phyloP scores from a whole-genome alignment of 2,113 vertebrate species.

The Chaetodon auriga region DNA sequence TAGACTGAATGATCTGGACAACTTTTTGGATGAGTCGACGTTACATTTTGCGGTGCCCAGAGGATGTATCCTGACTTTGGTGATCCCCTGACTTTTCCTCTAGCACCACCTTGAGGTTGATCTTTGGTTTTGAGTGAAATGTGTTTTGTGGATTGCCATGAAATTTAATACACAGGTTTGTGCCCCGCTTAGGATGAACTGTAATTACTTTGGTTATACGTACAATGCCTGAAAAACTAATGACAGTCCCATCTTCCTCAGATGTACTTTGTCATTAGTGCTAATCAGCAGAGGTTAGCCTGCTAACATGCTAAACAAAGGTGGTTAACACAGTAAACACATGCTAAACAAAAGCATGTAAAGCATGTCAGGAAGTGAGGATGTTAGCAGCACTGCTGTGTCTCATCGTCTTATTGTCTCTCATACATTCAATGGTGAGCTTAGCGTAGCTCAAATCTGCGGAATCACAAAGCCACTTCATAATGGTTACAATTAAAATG shows the following conservation, averaged over 20 bases:
- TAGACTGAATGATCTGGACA: not conserved
- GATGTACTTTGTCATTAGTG: not conserved
- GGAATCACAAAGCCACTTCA: not conserved
- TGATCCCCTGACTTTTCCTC: not conserved
- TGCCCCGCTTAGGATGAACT: no score
- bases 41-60: not conserved
- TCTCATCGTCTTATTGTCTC: not conserved
- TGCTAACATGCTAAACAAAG: not conserved
- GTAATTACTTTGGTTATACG: no score
- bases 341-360: not conserved
- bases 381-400: not conserved
- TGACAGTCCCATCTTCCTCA: not conserved
- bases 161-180: no score
- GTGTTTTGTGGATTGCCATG: no score
- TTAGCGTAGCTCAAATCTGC: not conserved
- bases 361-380: not conserved
- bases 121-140: not conserved
- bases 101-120: not conserved
- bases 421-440: not conserved
- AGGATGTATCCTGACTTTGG: not conserved
- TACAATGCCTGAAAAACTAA: no score
- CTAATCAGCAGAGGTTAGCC: not conserved
- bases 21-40: not conserved
- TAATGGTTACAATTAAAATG: no score
- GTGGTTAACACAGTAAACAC: no score